Percentiles rank a stretch among this genome's conserved stretches.
phyloP scores from a whole-genome alignment of 2,888 invertebrate genomes.

The Idaea straminata region DNA sequence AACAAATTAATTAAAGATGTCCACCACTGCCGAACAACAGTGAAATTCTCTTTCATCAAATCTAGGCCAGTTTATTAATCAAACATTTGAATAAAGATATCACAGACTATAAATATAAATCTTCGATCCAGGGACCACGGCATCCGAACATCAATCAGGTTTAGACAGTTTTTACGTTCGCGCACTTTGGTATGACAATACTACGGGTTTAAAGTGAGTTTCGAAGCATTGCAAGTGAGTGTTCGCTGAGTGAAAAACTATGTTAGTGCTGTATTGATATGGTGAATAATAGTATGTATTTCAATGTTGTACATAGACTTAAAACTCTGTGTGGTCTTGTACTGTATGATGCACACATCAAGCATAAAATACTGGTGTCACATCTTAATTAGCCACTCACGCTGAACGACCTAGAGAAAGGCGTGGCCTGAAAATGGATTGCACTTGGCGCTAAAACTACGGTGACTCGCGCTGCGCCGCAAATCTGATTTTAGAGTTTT shows the following conservation, averaged over 20 bases:
- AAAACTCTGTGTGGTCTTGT: background rate
- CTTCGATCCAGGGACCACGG: conserved; percentile 38
- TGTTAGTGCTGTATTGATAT: background rate
- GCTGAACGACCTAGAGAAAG: no score
- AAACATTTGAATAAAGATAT: background rate
- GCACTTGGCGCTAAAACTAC: no score
- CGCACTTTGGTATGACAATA: conserved; percentile 38
- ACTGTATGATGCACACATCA: background rate
- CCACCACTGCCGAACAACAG: background rate
- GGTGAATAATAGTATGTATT: background rate
- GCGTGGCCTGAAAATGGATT: no score
- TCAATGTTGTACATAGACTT: background rate
- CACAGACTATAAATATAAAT: conserved; percentile 6
- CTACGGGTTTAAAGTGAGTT: conserved; percentile 39
- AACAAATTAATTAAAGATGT: background rate
- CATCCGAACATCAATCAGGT: conserved; percentile 59
- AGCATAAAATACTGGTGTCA: no score
- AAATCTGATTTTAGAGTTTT: no score
- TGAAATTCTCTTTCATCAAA: background rate
- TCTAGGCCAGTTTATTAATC: background rate
- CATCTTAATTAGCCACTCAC: no score
- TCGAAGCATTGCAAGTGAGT: conserved; percentile 27
- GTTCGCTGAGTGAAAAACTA: background rate
- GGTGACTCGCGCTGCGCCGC: no score
- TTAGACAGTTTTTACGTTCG: conserved; percentile 50